A percentile compares a stretch with the other conserved stretches of the same genome.
phyloP scores from a whole-genome alignment of 2,797 vertebrate species.

The Syndactyla subalaris region DNA sequence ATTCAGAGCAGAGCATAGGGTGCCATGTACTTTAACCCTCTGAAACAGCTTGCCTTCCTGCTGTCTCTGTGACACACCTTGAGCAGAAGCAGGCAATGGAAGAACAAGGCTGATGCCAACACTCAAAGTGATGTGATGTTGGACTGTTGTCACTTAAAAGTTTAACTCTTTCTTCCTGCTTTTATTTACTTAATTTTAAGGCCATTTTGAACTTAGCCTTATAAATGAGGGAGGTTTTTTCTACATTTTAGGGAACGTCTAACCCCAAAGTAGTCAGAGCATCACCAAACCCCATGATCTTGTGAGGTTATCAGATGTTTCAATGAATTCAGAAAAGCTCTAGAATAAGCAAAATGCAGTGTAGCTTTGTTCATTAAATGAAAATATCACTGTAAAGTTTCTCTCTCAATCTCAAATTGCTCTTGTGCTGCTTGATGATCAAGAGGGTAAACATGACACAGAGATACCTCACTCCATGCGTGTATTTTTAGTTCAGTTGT shows the following conservation, averaged over 20 bases:
- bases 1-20: neutral
- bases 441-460: neutral
- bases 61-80: too few species aligned
- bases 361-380: neutral
- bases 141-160: neutral
- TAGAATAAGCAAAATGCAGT: neutral
- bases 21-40: neutral
- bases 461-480: neutral
- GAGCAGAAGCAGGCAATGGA: fast-evolving
- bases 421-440: neutral
- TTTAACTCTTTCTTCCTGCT: neutral
- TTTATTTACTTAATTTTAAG: neutral
- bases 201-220: neutral
- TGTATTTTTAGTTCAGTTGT: conserved; percentile 7
- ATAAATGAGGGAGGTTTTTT: neutral
- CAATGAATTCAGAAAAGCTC: neutral
- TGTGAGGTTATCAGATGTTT: neutral
- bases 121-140: neutral
- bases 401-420: neutral
- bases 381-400: neutral
- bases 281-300: fast-evolving
- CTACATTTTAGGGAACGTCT: neutral
- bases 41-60: neutral
- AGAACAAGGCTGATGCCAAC: neutral
- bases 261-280: neutral